These are phyloP conservation scores for Venustaconcha ellipsiformis DNA, from an alignment of 1,140 invertebrate genomes.

Conservation along the genomic window DNA sequence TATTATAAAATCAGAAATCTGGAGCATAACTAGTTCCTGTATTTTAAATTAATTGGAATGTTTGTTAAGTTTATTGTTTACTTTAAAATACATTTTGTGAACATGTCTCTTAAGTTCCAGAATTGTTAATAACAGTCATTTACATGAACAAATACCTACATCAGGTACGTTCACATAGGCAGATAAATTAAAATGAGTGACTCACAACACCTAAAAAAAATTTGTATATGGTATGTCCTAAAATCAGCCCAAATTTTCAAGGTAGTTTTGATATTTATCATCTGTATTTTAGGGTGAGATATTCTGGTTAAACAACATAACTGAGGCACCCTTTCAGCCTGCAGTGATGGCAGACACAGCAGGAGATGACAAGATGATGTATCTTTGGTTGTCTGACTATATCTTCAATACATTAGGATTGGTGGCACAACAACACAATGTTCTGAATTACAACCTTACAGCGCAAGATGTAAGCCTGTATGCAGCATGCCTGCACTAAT, in stretches of 20 bases:
- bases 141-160: background rate
- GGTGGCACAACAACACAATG: conserved; percentile 32
- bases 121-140: background rate
- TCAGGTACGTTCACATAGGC: background rate
- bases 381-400: conserved; percentile 49
- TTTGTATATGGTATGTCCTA: background rate
- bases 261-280: background rate
- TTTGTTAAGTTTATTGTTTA: no score
- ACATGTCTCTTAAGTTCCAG: no score
- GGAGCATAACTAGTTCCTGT: background rate
- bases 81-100: no score
- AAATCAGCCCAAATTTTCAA: background rate
- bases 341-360: conserved; percentile 29
- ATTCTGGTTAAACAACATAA: conserved; percentile 32
- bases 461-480: conserved; percentile 40
- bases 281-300: conserved; percentile 40
- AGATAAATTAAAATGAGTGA: background rate
- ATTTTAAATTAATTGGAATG: no score
- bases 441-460: conserved; percentile 42
- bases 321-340: conserved; percentile 40
- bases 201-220: background rate
- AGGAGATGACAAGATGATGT: conserved; percentile 36
- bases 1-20: background rate
- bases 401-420: conserved; percentile 39
- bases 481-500: background rate